These are phyloP conservation scores for Leptinotarsa lineolata DNA, from an alignment of 1,140 invertebrate genomes.

Conservation along the genomic window DNA sequence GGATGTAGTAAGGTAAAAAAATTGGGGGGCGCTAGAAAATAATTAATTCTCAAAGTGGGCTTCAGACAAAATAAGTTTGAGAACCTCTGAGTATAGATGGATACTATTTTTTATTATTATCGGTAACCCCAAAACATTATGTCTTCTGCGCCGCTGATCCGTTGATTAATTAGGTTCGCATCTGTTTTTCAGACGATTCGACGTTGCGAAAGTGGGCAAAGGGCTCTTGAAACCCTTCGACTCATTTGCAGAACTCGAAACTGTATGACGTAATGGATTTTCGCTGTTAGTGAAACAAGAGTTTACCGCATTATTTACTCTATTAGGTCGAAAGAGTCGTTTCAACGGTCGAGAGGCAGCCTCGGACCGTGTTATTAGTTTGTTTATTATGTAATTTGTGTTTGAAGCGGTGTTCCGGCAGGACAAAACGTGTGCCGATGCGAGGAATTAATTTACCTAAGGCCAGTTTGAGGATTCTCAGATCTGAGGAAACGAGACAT, in stretches of 20 bases:
- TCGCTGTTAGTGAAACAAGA: constrained; percentile 9
- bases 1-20: too few species aligned
- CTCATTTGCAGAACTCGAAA: constrained; percentile 8
- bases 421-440: not conserved
- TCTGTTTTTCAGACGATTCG: not conserved
- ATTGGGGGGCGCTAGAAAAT: too few species aligned
- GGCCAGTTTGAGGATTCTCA: not conserved
- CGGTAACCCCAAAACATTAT: too few species aligned
- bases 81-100: too few species aligned
- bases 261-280: constrained; percentile 16
- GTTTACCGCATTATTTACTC: constrained; percentile 15
- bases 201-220: constrained; percentile 9
- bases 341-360: not conserved
- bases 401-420: not conserved
- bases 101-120: too few species aligned
- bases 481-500: too few species aligned
- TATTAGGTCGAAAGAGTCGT: constrained; percentile 22
- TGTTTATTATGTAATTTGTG: constrained; percentile 20
- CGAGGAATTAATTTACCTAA: not conserved
- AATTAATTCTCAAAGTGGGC: too few species aligned
- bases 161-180: not conserved
- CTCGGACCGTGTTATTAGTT: constrained; percentile 22
- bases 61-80: too few species aligned
- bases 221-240: constrained; percentile 3
- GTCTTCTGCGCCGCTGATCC: not conserved